Base-by-base conservation (phyloP, 2,797 vertebrate species). In the Sebastes trivittatus region DNA sequence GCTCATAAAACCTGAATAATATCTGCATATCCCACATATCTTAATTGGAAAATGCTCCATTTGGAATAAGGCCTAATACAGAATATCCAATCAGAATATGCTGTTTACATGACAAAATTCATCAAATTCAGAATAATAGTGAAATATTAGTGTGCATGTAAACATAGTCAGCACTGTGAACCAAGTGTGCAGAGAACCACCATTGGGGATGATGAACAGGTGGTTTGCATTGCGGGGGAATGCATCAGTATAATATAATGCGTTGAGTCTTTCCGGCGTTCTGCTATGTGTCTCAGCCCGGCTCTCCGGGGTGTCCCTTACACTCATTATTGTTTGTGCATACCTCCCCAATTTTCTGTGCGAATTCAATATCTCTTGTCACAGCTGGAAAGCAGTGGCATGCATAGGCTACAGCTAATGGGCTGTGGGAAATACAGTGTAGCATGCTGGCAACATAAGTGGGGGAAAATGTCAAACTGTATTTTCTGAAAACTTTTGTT, bases 281-380 rank as follows among this genome's bases (percentile, higher is more conserved):
- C 54, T 75, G 78, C 75, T 55, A 25, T 30, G 74, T 77, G 86
- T 81, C 83, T 64, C 84, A 60, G 68, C 74, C 68, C 5, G 30
- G 49, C 81, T 87, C 78, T 78, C 81, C 20, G 27, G 83, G 90
- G 78, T 30, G 85, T 75, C 84, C 71, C 85, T 75, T 66, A 46
- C 72, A 29, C 86, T 90, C 83, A 72, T 89, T 90, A 87, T 61
- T 77, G 81, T 82, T 89, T 67, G 72, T 79, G 72, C 77, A 78
- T 61, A 86, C 77, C 77, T 88, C 77, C 73, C 71, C 76, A 84
- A 38, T 92, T 86, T 85, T 63, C 75, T 71, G 30, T 69, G 78
- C 18, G 46, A 81, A 82, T 89, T 78, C 84, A 72, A 64, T 75
- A 72, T 78, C 69, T 85, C 81, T 56, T 78, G 72, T 88, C 89